Percentiles rank a stretch among this genome's conserved stretches.
phyloP scores from a whole-genome alignment of 2,113 vertebrate genomes.

The Mobula birostris region DNA sequence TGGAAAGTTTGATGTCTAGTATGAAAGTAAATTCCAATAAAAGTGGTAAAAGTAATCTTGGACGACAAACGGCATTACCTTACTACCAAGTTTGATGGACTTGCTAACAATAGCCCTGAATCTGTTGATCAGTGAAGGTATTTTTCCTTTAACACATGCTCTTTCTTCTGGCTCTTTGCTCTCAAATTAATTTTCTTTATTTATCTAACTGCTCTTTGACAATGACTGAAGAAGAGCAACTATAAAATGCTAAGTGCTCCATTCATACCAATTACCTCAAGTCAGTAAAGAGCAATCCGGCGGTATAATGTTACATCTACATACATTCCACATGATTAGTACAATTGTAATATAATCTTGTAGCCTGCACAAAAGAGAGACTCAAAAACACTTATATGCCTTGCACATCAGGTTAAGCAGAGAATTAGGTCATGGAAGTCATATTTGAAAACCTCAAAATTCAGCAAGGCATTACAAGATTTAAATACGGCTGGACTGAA shows the following conservation, averaged over 20 bases:
- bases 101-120: not conserved
- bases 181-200: not conserved
- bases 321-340: not conserved
- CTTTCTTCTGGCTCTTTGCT: not conserved
- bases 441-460: too few relatives aligned
- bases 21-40: too few relatives aligned
- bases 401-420: constrained; percentile 14
- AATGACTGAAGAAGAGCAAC: not conserved
- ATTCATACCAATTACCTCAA: not conserved
- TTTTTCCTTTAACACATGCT: not conserved
- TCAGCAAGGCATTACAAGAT: too few relatives aligned
- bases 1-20: too few relatives aligned
- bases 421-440: not conserved
- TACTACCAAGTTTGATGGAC: not conserved
- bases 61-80: not conserved
- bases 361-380: not conserved
- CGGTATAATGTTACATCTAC: too few relatives aligned
- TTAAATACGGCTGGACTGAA: too few relatives aligned
- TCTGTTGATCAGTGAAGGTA: not conserved
- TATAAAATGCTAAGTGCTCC: not conserved
- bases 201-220: not conserved
- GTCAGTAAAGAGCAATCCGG: not conserved
- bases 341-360: not conserved
- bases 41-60: too few relatives aligned
- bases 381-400: too few relatives aligned